phyloP scores from a whole-genome alignment of 2,113 vertebrate species.

The Psophia crepitans region DNA sequence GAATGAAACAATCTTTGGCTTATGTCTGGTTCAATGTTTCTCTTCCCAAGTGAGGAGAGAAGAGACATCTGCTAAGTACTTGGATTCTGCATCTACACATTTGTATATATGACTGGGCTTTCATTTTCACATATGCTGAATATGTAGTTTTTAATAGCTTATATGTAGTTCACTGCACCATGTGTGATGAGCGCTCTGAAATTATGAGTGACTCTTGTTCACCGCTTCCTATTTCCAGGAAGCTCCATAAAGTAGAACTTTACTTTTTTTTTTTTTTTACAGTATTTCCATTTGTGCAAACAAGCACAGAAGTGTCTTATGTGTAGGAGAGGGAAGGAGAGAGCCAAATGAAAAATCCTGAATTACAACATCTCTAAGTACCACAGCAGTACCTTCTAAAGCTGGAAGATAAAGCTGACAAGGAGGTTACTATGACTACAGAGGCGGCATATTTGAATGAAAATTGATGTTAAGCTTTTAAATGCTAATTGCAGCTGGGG shows the following conservation, averaged over 20 bases:
- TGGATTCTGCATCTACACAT: neutral
- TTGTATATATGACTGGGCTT: neutral
- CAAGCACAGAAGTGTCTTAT: neutral
- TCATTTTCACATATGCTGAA: neutral
- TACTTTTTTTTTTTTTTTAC: neutral
- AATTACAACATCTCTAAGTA: constrained; percentile 16
- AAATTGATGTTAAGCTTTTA: constrained; percentile 68
- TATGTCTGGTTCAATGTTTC: constrained; percentile 1
- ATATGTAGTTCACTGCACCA: neutral
- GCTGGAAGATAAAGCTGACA: constrained; percentile 32
- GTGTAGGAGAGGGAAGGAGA: neutral
- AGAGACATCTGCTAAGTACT: neutral
- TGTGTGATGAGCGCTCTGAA: neutral
- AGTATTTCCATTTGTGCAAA: neutral
- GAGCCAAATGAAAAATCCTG: neutral
- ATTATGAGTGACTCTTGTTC: neutral
- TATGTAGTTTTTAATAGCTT: neutral
- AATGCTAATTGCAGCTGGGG: constrained; percentile 65
- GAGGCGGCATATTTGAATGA: constrained; percentile 74
- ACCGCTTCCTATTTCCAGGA: neutral
- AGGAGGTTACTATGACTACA: constrained; percentile 73
- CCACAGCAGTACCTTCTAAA: constrained; percentile 52
- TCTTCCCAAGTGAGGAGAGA: neutral
- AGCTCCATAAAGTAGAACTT: neutral
- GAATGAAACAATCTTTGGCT: neutral